Evolutionary conservation across 1,140 invertebrate species (phyloP), one percentile per base, ranked within the genome.

Genomic region (Nebria ingens): DNA sequence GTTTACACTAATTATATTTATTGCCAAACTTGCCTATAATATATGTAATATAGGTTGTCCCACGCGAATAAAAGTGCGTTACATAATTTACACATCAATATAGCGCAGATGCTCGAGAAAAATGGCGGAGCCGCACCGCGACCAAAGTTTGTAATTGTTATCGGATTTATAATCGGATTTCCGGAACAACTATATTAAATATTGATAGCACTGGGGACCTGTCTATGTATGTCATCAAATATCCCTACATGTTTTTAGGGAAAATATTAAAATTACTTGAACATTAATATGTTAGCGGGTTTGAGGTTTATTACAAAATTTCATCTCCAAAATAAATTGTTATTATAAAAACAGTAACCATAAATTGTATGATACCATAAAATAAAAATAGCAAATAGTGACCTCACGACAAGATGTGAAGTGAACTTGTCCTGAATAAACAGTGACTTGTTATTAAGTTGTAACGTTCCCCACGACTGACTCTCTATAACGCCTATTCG

Each of bases 111-210:
- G 6, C 40, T 17, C 9, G 40, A 45, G 40, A 45, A 45, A 45
- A 45, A 45, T 45, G 40, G 40, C 15, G 40, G 40, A 45, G 17
- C 40, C 40, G 40, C 40, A 17, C 9, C 40, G 40, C 40, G 40
- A 45, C 40, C 40, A 45, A 45, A 45, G 9, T 45, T 45, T 45
- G 40, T 45, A 45, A 45, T 45, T 45, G 40, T 45, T 45, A 45
- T 45, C 40, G 40, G 40, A 45, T 12, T 45, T 45, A 45, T 45
- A 45, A 45, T 17, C 40, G 15, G 40, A 17, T 45, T 45, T 45
- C 6, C 9, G 9, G 40, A 17, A 17, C 40, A 45, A 34, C 9
- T 17, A 17, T 17, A 45, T 45, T 17, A 12, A 45, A 45, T 45
- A 45, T 45, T 45, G 40, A 45, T 45, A 17, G 40, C 9, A 34